Conservation (phyloP, 2,888 invertebrate species). For the Globia sparganii region DNA sequence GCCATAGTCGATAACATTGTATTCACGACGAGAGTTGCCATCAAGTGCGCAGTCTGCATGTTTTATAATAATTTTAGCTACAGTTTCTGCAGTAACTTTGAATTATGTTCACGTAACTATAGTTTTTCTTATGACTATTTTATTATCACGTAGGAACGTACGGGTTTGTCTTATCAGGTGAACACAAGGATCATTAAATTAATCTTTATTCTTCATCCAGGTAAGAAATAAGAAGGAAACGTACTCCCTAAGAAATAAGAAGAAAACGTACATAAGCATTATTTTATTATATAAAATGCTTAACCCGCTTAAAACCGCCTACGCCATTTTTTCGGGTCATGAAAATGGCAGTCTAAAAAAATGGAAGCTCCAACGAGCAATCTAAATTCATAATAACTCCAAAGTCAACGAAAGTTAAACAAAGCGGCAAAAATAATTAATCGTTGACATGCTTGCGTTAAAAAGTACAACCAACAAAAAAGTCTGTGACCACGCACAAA, state of each 20-base stretch:
- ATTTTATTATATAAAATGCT: constrained; percentile 17
- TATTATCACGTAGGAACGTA: neutral
- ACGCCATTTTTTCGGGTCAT: constrained; percentile 38
- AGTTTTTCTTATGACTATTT: neutral
- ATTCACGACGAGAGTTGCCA: constrained; percentile 16
- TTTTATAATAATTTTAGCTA: constrained; percentile 37
- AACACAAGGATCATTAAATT: neutral
- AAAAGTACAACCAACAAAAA: constrained; percentile 65
- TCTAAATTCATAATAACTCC: constrained; percentile 87
- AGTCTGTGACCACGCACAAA: constrained; percentile 73
- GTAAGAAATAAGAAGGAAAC: neutral
- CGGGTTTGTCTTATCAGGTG: neutral
- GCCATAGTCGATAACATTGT: constrained; percentile 20
- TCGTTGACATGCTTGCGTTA: constrained; percentile 79
- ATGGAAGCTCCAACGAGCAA: constrained; percentile 77
- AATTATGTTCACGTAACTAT: constrained; percentile 18
- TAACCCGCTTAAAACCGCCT: constrained; percentile 12
- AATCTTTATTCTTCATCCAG: neutral
- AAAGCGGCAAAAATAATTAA: constrained; percentile 86
- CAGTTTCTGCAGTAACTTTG: constrained; percentile 37
- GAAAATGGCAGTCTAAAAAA: constrained; percentile 74
- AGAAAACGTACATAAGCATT: neutral
- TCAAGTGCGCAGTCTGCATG: constrained; percentile 39
- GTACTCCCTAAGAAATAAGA: neutral
- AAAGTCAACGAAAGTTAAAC: constrained; percentile 86